Base-by-base conservation (phyloP, 2,113 vertebrate species). In the Rhinogobius similis region DNA sequence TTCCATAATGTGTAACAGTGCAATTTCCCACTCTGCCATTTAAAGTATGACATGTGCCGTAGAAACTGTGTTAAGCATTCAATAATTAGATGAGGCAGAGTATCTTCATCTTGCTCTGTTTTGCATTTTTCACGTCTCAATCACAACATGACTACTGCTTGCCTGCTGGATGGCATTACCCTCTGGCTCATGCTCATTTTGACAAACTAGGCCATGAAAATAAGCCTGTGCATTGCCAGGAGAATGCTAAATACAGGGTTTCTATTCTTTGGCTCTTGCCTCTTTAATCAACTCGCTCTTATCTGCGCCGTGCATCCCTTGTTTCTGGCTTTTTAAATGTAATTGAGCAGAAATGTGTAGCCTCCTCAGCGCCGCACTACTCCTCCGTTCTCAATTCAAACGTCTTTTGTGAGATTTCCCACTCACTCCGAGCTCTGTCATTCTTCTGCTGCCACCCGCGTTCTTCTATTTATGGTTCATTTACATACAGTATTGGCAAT, bases 151-250 rank as follows among this genome's bases (percentile, higher is more conserved):
- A 77, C 83, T 68, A 76, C 84, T 67, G 82, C 26, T 70, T 72
- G 58, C 58, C 44, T 21, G 71, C 72, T 62, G 77, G 73, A 70
- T 75, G 75, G 73, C 43, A 55, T 74, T 85, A 82, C 86, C 89
- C 87, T 85, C 85, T 82, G 86, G 86, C 81, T 81, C 65, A 69
- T 66, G 79, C 86, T 79, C 82, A 86, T 84, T 87, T 69, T 87
- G 88, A 88, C 84, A 86, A 92, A 90, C 79, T 89, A 77, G 88
- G 85, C 86, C 88, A 87, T 90, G 88, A 84, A 89, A 89, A 90
- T 86, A 86, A 90, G 86, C 78, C 83, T 68, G 62, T 59, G 8
- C 72, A 36, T 73, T 87, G 87, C 89, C 82, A 83, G 82, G 75
- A 78, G 82, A 88, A 92, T 89, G 88, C 87, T 83, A 86, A 92